A percentile compares a stretch with the other conserved stretches of the same genome.
Conservation (phyloP, 2,797 vertebrate species). For the Botia kubotai region DNA sequence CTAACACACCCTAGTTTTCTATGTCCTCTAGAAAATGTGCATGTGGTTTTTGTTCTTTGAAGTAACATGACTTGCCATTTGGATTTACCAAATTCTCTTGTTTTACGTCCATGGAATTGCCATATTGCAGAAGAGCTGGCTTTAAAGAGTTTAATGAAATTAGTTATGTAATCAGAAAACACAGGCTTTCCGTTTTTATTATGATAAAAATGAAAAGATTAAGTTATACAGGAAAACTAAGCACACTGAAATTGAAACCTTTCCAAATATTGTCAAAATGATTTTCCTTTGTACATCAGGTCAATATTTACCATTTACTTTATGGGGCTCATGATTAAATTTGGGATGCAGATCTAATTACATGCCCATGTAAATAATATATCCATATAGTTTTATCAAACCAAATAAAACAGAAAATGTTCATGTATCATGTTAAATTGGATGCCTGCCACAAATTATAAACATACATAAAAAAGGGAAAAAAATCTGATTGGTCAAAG, state of each 20-base stretch:
- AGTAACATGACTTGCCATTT: slow-evolving; percentile 30
- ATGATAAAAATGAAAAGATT: background rate
- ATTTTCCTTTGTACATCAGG: slow-evolving; percentile 46
- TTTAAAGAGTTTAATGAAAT: slow-evolving; percentile 23
- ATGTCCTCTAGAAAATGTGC: slow-evolving; percentile 52
- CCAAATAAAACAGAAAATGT: slow-evolving; percentile 15
- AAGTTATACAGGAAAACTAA: slow-evolving; percentile 1
- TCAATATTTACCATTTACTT: slow-evolving; percentile 61
- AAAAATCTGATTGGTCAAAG: no score
- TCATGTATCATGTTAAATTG: background rate
- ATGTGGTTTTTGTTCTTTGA: slow-evolving; percentile 41
- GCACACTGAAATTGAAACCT: background rate
- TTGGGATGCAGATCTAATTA: slow-evolving; percentile 57
- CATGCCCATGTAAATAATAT: slow-evolving; percentile 34
- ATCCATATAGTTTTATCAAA: slow-evolving; percentile 43
- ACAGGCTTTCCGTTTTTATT: background rate
- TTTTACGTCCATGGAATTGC: slow-evolving; percentile 16
- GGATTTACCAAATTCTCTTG: slow-evolving; percentile 9
- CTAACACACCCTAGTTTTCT: slow-evolving; percentile 45
- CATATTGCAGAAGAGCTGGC: background rate
- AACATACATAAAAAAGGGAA: background rate
- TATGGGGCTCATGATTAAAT: slow-evolving; percentile 52
- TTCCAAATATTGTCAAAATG: slow-evolving; percentile 56
- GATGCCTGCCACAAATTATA: background rate
- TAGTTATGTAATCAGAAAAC: slow-evolving; percentile 9